phyloP scores from a whole-genome alignment of 1,140 invertebrate genomes.

The Panulirus ornatus region DNA sequence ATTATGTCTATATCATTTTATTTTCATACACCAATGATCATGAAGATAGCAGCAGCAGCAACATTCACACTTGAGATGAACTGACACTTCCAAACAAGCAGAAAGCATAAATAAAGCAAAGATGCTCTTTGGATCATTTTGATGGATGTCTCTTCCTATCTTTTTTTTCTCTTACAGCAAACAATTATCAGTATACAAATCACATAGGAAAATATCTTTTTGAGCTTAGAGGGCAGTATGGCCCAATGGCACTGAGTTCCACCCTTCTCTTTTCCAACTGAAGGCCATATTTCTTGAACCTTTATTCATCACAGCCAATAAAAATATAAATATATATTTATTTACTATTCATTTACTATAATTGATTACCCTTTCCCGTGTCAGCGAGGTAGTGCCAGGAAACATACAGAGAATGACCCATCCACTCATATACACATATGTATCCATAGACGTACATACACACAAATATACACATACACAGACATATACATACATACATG shows the following conservation, averaged over 20 bases:
- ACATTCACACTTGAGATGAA: background rate
- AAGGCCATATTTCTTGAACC: background rate
- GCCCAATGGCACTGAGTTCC: conserved; percentile 34
- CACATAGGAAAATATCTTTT: conserved; percentile 64
- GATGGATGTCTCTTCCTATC: conserved; percentile 51
- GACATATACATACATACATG: background rate
- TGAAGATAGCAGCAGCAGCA: background rate
- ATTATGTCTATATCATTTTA: background rate
- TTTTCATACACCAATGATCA: background rate
- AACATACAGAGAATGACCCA: too few relatives aligned
- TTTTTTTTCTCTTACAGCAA: conserved; percentile 16
- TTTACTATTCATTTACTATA: too few relatives aligned
- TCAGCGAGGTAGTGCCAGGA: too few relatives aligned
- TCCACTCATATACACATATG: too few relatives aligned
- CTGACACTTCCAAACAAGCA: conserved; percentile 21
- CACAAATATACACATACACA: background rate
- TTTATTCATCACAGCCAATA: background rate
- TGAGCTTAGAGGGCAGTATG: conserved; percentile 42
- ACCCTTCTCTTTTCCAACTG: background rate
- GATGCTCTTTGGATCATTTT: conserved; percentile 56
- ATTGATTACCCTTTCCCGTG: too few relatives aligned
- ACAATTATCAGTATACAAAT: conserved; percentile 53
- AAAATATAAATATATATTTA: too few relatives aligned
- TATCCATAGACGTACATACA: too few relatives aligned
- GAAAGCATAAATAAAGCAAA: conserved; percentile 34